Base-by-base conservation (phyloP, 2,113 vertebrate species). In the Nothobranchius kuhntae region DNA sequence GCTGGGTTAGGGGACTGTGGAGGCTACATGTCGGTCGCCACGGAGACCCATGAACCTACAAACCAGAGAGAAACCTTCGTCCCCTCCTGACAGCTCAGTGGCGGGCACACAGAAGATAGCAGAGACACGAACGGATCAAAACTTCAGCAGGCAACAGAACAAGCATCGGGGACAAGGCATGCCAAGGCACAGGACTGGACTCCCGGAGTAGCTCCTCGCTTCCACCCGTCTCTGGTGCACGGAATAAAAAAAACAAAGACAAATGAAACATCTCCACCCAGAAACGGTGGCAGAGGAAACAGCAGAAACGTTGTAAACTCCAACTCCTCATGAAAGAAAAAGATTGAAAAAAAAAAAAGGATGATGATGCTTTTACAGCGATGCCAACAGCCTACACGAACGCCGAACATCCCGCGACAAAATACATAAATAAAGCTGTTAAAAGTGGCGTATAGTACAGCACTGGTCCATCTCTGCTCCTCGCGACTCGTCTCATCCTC, bases 371-470 rank as follows among this genome's bases (percentile, higher is more conserved):
- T 91, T 92, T 85, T 92, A 92, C 91, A 94, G 91, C 90, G 89
- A 93, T 91, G 4, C 2, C 2, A 30, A 96, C 84, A 94, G 93
- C 91, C 86, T 90, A 91, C 85, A 89, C 81, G 86, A 82, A 90
- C 77, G 40, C 55, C 64, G 76, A 90, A 89, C 84, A 84, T 92
- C 86, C 85, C 67, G 62, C 78, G 91, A 95, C 91, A 87, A 66
- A 65, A 50, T 85, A 95, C 94, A 95, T 96, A 97, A 97, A 97
- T 95, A 96, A 95, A 96, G 93, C 93, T 93, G 93, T 93, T 93
- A 93, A 94, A 95, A 95, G 92, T 94, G 93, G 92, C 89, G 87
- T 94, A 94, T 94, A 86, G 87, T 93, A 94, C 91, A 92, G 91
- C 92, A 93, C 91, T 93, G 91, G 87, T 95, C 92, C 92, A 80